Evolutionary conservation across 2,888 invertebrate species (phyloP), one percentile per base, ranked within the genome.

Genomic region (Cheilosia pagana): DNA sequence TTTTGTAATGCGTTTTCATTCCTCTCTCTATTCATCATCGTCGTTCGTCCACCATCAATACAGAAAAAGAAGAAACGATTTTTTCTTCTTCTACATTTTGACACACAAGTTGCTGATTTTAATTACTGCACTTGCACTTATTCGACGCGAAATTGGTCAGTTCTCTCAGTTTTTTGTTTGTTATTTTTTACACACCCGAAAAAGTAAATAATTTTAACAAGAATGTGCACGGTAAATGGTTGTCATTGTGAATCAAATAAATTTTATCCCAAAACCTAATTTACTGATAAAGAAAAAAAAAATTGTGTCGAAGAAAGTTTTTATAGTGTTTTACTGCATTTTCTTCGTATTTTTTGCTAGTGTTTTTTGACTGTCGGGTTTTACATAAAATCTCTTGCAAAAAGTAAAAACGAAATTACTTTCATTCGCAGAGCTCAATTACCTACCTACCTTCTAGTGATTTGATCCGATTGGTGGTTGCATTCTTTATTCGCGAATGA

Each of bases 51-150:
- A 75, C 70, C 78, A 63, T 65, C 65, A 76, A 62, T 57, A 57
- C 60, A 67, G 31, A 79, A 63, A 70, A 83, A 65, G 68, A 70
- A 63, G 43, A 63, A n/a, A 39, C 4, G 39, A 23, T 5, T 8
- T 43, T 78, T 52, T 43, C 57, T 41, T 48, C 19, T 45, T 70
- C 23, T 21, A 75, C 65, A 60, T 79, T 79, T 83, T 60, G 75
- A 81, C 71, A 76, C 57, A 83, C 85, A 81, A 81, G 85, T 81
- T 85, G 75, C 83, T 85, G 83, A 85, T 81, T 85, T 85, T 76
- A 81, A 85, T 85, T 85, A 81, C 75, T 85, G 85, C 85, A 81
- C 85, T 85, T 81, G 85, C 81, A 85, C 81, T 85, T 85, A 81
- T 71, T 59, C 75, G 81, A 85, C 75, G 81, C 81, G 85, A 85